Evolutionary conservation across 2,113 vertebrate species (phyloP).

Genomic region (Chauna torquata): DNA sequence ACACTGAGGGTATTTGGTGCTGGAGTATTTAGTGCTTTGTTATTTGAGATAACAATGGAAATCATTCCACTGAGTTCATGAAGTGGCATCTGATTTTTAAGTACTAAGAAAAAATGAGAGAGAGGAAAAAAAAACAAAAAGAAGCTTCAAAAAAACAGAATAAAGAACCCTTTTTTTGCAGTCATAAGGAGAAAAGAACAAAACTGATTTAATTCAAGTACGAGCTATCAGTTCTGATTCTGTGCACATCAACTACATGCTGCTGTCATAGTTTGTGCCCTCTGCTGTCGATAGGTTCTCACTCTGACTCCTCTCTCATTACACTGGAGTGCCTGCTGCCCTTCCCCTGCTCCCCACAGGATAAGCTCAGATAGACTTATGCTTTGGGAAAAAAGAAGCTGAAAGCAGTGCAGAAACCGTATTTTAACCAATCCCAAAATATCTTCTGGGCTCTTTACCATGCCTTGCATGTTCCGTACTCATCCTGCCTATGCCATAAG

Average conservation of each 20-base stretch:
- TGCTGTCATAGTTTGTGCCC: background rate
- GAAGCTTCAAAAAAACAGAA: background rate
- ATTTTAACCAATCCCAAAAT: background rate
- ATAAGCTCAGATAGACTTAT: background rate
- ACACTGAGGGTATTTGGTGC: background rate
- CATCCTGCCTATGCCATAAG: background rate
- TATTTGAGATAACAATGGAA: background rate
- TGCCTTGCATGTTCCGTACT: background rate
- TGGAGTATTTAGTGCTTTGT: background rate
- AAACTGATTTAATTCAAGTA: background rate
- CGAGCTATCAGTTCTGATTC: no score
- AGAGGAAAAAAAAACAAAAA: background rate
- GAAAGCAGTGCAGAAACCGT: background rate
- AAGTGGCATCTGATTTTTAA: background rate
- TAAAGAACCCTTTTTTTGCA: background rate
- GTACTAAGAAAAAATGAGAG: background rate
- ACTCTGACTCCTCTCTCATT: background rate
- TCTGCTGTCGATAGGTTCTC: background rate
- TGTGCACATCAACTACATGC: fast-evolving
- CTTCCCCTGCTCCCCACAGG: background rate
- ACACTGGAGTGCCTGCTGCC: fast-evolving
- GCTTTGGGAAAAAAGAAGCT: background rate
- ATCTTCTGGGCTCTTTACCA: background rate
- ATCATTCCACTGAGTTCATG: background rate
- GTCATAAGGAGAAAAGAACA: background rate